Evolutionary conservation across 2,113 vertebrate species (phyloP), one percentile per base, ranked within the genome.

Genomic region (Dryoscopus gambensis): DNA sequence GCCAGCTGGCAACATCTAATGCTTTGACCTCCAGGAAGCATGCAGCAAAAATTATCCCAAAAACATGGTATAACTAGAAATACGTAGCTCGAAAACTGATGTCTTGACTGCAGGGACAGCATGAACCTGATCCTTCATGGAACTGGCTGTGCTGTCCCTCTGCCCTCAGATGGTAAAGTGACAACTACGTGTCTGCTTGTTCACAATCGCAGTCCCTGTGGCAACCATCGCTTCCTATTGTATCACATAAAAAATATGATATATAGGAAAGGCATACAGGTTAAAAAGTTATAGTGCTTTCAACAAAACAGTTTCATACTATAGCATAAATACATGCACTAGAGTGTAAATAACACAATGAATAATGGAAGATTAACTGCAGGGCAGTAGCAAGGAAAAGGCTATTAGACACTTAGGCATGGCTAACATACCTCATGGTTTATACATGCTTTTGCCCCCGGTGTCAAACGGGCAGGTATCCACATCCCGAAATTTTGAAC

Each of bases 41-140:
- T 6, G 18, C 37, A 75, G 21, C 52, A 82, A 80, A 78, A 33
- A 56, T 39, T 56, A 60, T 18, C 13, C 28, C 31, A 6, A 67
- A 92, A 50, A 0, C 50, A 70, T 5, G 11, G 9, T 30, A 13
- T 16, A 42, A 39, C 52, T 21, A 27, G 52, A 73, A 55, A 28
- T 8, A 17, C 44, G 25, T 14, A 42, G 31, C 46, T 64, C 11
- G 52, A 70, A 79, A 85, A 57, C 52, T 25, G 52, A 42, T 78
- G 70, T 47, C 55, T 84, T 0, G 0, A 19, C 69, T 33, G 23
- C 17, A 39, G 33, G 18, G 47, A 75, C 31, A 75, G 14, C 22
- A 23, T 3, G 30, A 49, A 42, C 53, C n/a, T 12, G 1, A 2
- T 31, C 23, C 23, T 27, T 23, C 4, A 1, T 1, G 0, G 57